phyloP scores from a whole-genome alignment of 2,797 vertebrate genomes.

The Brachyalestes nurse region DNA sequence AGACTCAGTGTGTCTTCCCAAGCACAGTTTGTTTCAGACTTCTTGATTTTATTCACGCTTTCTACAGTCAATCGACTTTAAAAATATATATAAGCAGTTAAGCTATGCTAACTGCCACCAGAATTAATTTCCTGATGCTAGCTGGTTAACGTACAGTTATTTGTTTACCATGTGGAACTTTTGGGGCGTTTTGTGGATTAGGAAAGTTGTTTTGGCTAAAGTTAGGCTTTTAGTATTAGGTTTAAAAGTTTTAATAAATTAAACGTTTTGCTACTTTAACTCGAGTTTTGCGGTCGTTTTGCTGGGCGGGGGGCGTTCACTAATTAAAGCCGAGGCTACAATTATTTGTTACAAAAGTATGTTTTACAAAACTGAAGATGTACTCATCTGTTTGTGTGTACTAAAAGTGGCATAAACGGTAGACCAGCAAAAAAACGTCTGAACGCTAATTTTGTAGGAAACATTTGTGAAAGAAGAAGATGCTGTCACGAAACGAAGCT shows the following conservation, averaged over 20 bases:
- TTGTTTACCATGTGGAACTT: neutral
- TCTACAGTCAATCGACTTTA: too few species aligned
- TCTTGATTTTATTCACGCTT: too few species aligned
- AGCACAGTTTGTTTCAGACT: too few species aligned
- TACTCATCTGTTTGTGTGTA: neutral
- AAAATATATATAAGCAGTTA: too few species aligned
- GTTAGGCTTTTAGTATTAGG: neutral
- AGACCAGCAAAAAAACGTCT: too few species aligned
- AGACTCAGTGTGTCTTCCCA: too few species aligned
- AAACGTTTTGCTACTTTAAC: neutral
- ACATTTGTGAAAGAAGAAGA: neutral
- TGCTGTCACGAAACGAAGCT: too few species aligned
- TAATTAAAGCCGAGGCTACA: neutral
- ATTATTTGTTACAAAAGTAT: neutral
- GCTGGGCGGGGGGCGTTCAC: conserved; percentile 27
- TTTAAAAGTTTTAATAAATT: neutral
- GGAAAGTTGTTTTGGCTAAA: neutral
- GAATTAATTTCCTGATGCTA: neutral
- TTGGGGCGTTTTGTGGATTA: neutral
- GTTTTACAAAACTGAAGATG: too few species aligned
- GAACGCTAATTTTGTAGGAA: neutral
- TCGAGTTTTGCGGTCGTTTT: neutral
- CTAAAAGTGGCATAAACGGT: neutral
- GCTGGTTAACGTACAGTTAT: neutral
- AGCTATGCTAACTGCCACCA: too few species aligned